phyloP scores from a whole-genome alignment of 2,888 invertebrate species.

The Papilio elwesi region DNA sequence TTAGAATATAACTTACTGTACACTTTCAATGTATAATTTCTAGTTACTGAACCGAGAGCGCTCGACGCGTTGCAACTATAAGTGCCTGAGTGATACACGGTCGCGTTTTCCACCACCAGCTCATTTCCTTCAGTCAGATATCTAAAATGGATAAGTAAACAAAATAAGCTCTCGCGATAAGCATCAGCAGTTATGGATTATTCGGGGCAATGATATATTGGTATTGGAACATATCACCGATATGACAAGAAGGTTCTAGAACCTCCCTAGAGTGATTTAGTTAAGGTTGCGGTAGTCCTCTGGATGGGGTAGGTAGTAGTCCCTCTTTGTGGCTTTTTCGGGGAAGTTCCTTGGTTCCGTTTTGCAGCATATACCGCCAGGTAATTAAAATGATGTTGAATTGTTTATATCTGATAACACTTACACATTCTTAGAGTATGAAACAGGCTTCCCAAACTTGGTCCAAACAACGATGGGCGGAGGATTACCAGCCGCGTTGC shows the following conservation, averaged over 20 bases:
- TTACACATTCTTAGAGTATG: conserved; percentile 66
- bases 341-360: too few species aligned
- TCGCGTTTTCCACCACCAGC: conserved; percentile 60
- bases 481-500: conserved; percentile 68
- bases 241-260: too few species aligned
- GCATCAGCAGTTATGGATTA: neutral
- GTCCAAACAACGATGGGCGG: conserved; percentile 75
- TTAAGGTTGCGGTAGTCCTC: too few species aligned
- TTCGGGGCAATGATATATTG: too few species aligned
- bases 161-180: neutral
- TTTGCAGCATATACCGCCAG: too few species aligned
- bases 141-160: conserved; percentile 53
- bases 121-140: conserved; percentile 54
- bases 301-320: too few species aligned
- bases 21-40: conserved; percentile 69
- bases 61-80: conserved; percentile 74
- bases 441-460: conserved; percentile 65
- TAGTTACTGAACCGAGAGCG: conserved; percentile 64
- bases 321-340: too few species aligned
- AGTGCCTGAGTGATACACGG: conserved; percentile 63
- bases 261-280: too few species aligned
- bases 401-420: conserved; percentile 44
- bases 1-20: conserved; percentile 63
- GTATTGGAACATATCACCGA: too few species aligned
- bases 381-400: too few species aligned